These are phyloP conservation scores for Calliphora vicina DNA, from an alignment of 1,140 invertebrate genomes.

Conservation along the genomic window DNA sequence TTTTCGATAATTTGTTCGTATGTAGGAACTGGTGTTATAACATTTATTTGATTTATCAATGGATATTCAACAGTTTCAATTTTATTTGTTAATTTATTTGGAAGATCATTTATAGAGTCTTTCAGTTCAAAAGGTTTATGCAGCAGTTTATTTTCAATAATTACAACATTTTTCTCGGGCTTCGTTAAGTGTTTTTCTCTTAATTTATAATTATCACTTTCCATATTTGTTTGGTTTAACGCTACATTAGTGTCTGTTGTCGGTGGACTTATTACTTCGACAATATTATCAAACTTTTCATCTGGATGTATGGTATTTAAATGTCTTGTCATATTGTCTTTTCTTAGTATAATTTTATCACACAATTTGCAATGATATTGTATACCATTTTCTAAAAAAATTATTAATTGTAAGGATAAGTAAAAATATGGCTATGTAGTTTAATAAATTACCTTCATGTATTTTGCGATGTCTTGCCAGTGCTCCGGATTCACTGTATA, in stretches of 20 bases:
- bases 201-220: background rate
- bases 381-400: constrained; percentile 23
- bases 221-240: background rate
- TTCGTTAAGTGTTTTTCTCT: background rate
- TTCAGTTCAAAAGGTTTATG: background rate
- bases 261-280: constrained; percentile 38
- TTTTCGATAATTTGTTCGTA: background rate
- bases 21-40: background rate
- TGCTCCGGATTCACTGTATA: constrained; percentile 50
- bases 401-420: background rate
- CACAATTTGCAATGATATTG: constrained; percentile 70
- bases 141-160: constrained; percentile 18
- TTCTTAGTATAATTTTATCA: constrained; percentile 67
- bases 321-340: constrained; percentile 72
- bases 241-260: background rate
- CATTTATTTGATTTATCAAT: constrained; percentile 6
- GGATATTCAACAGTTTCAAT: background rate
- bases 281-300: constrained; percentile 41
- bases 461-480: constrained; percentile 48
- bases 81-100: background rate
- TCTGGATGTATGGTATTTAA: constrained; percentile 71
- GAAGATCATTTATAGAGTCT: background rate
- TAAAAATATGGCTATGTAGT: no score
- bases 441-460: constrained; percentile 45
- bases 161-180: background rate